Percentiles rank a stretch among this genome's conserved stretches.
These are phyloP conservation scores for Drosophila demipolita DNA, from an alignment of 2,888 invertebrate genomes.

Conservation along the genomic window DNA sequence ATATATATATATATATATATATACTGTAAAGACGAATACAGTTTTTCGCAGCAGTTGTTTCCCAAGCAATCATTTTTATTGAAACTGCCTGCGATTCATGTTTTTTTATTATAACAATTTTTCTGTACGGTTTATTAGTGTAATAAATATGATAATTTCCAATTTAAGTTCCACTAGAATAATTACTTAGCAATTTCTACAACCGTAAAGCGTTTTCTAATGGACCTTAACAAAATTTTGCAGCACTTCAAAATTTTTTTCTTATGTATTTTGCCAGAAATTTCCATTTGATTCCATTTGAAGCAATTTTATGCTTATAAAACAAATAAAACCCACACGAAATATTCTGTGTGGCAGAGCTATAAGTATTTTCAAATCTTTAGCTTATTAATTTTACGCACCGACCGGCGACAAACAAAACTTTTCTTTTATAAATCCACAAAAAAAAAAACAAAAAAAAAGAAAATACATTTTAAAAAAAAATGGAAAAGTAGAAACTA, in stretches of 20 bases:
- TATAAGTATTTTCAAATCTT: constrained; percentile 69
- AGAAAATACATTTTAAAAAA: constrained; percentile 5
- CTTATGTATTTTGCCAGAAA: constrained; percentile 51
- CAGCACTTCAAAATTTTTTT: neutral
- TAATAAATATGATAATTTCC: neutral
- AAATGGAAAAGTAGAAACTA: constrained; percentile 16
- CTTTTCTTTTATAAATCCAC: constrained; percentile 38
- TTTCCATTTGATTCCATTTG: constrained; percentile 48
- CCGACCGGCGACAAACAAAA: constrained; percentile 62
- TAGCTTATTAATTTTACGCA: constrained; percentile 59
- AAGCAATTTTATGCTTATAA: constrained; percentile 22
- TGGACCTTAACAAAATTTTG: constrained; percentile 9
- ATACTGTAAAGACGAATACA: neutral
- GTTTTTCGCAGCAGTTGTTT: neutral
- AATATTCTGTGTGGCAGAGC: constrained; percentile 23
- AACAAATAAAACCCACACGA: constrained; percentile 30
- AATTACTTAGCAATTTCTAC: constrained; percentile 10
- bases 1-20: neutral
- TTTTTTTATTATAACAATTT: neutral
- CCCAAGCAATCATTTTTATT: neutral
- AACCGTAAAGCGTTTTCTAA: constrained; percentile 27
- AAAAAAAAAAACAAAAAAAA: neutral
- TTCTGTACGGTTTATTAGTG: neutral
- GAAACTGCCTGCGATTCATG: neutral
- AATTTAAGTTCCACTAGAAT: neutral